Conservation (phyloP, 2,888 invertebrate species). For the Thumatha senex region DNA sequence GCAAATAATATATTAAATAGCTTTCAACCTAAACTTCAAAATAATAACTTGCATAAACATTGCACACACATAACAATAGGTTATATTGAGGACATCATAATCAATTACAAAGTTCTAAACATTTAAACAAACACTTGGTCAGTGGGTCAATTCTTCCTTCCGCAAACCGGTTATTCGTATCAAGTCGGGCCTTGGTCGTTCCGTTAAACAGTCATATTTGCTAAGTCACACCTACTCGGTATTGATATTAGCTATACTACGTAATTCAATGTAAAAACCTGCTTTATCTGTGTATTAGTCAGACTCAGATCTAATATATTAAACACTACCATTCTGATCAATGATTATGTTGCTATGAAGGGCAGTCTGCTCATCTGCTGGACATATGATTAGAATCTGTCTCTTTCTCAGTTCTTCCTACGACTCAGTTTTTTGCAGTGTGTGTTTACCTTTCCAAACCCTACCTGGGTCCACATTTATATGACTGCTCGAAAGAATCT, state of each 20-base stretch:
- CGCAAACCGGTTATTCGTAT: conserved; percentile 31
- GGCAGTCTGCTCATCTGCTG: too few relatives aligned
- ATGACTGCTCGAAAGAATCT: too few relatives aligned
- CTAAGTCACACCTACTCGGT: conserved; percentile 25
- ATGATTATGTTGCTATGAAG: too few relatives aligned
- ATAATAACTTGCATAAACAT: background rate
- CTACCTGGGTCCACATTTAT: too few relatives aligned
- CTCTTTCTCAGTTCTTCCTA: too few relatives aligned
- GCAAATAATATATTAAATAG: background rate
- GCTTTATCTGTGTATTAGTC: conserved; percentile 2
- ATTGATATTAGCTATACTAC: conserved; percentile 2
- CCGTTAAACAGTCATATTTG: conserved; percentile 17
- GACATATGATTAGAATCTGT: too few relatives aligned
- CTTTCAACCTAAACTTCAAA: background rate
- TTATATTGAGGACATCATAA: background rate
- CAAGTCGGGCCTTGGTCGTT: conserved; percentile 7
- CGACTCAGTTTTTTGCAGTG: too few relatives aligned
- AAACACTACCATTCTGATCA: background rate
- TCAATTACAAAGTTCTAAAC: conserved; percentile 10
- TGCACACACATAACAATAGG: background rate
- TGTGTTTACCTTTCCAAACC: too few relatives aligned
- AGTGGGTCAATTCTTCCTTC: conserved; percentile 30
- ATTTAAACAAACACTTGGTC: conserved; percentile 28
- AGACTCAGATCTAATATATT: background rate
- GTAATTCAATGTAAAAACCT: background rate